phyloP scores from a whole-genome alignment of 2,888 invertebrate genomes.

The Antheraea yamamai region DNA sequence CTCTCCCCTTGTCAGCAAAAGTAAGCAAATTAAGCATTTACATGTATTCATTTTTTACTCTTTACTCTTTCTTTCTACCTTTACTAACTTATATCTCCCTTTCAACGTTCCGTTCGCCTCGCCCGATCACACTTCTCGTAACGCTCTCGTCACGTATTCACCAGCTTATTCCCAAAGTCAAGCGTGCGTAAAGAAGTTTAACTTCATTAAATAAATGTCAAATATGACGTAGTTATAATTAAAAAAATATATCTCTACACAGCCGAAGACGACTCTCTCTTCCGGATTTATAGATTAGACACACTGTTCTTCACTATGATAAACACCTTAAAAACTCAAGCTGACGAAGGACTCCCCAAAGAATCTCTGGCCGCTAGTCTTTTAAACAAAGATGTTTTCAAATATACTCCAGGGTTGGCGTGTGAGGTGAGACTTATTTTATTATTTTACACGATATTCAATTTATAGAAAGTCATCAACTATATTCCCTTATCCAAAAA shows the following conservation, averaged over 20 bases:
- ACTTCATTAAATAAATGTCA: no score
- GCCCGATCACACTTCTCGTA: no score
- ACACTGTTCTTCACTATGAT: slow-evolving; percentile 56
- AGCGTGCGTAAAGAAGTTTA: no score
- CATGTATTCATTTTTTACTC: no score
- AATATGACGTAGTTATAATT: no score
- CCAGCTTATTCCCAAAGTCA: no score
- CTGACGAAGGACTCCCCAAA: slow-evolving; percentile 60
- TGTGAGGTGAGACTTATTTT: slow-evolving; percentile 49
- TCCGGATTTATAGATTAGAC: slow-evolving; percentile 66
- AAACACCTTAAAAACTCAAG: slow-evolving; percentile 44
- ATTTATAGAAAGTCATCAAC: background rate
- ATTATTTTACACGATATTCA: background rate
- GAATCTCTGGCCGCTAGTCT: slow-evolving; percentile 57
- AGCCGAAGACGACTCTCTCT: slow-evolving; percentile 62
- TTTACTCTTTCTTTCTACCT: no score
- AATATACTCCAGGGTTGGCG: slow-evolving; percentile 55
- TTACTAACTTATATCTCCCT: no score
- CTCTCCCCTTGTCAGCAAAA: no score
- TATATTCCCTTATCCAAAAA: background rate
- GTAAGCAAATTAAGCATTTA: no score
- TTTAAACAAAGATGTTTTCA: slow-evolving; percentile 61
- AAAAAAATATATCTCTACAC: slow-evolving; percentile 18
- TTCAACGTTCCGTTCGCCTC: no score
- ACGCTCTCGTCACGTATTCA: no score